Conservation (phyloP, 2,888 invertebrate species). For the Drosophila nigritarsus region DNA sequence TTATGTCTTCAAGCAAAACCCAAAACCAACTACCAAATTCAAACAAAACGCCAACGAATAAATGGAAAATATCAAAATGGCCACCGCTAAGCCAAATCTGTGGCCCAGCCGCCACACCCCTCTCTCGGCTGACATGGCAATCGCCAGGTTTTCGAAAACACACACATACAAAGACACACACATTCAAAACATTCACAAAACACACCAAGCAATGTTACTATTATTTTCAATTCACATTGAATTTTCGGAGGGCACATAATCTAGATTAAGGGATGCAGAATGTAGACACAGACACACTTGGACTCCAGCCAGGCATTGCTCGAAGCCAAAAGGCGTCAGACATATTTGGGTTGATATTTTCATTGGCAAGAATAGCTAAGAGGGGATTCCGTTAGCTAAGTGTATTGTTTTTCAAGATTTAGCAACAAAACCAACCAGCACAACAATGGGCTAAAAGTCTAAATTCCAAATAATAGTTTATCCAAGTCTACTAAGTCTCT, state of each 20-base stretch:
- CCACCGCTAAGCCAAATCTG: constrained; percentile 57
- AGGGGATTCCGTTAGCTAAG: constrained; percentile 40
- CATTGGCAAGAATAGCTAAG: constrained; percentile 53
- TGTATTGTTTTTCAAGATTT: constrained; percentile 60
- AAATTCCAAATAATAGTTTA: constrained; percentile 3
- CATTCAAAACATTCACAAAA: constrained; percentile 41
- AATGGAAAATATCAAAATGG: constrained; percentile 70
- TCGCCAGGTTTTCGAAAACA: constrained; percentile 53
- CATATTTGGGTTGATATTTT: constrained; percentile 72
- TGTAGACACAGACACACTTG: constrained; percentile 44
- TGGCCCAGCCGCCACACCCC: not conserved
- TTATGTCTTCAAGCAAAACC: constrained; percentile 59
- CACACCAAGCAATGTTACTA: constrained; percentile 54
- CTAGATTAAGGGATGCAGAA: constrained; percentile 63
- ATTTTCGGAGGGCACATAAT: constrained; percentile 63
- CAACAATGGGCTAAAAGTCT: constrained; percentile 11
- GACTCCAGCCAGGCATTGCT: constrained; percentile 54
- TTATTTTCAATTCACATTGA: constrained; percentile 69
- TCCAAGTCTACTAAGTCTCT: not conserved
- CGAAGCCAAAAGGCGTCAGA: constrained; percentile 59
- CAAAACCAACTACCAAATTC: constrained; percentile 53
- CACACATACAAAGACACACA: constrained; percentile 9
- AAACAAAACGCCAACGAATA: constrained; percentile 62
- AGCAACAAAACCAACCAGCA: constrained; percentile 10
- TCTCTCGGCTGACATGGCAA: constrained; percentile 28